Base-by-base conservation (phyloP, 2,888 invertebrate genomes). In the Euplexia lucipara region DNA sequence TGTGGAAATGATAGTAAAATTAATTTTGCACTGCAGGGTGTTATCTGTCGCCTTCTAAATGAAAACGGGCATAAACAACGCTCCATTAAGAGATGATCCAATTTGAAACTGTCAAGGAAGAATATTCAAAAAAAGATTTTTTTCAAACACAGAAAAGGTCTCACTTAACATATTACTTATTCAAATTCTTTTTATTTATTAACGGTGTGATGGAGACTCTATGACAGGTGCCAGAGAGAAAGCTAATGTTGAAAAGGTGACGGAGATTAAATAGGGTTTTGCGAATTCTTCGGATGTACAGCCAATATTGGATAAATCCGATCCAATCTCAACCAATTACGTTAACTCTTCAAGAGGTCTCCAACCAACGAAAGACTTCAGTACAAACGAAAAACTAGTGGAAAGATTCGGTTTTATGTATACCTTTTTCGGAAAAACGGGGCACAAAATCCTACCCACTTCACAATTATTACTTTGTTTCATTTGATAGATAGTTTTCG, bases 251-350 rank as follows among this genome's bases (percentile, higher is more conserved):
- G 18, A 41, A 73, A 57, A 60, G 26, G 26, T 37, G 54, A 20
- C 35, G 9, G 8, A 18, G 18, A 51, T 62, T 51, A 47, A 60
- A 49, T 12, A 14, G 42, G 9, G 42, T 56, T 47, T 37, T 10
- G 32, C 12, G 6, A 42, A 22, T 6, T 44, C 1, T 18, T 48
- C 6, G 12, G 12, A 45, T 39, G 20, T 51, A 56, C 32, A 35
- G 41, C 5, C 20, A 44, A 52, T 56, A 69, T 69, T 60, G 45
- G 16, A 58, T 20, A 22, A 54, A 59, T 26, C 54, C 26, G 58
- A 59, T 65, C 54, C 16, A 59, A 72, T 71, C 16, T 59, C 10
- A 9, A n/a, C 49, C 54, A 59, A 59, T 73, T 59, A 66, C 42
- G 35, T 42, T 41, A 51, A 53, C 30, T 39, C 20, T 58, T 56